Percentiles rank a stretch among this genome's conserved stretches.
Evolutionary conservation across 2,797 vertebrate species (phyloP).

Genomic region (Paguma larvata): DNA sequence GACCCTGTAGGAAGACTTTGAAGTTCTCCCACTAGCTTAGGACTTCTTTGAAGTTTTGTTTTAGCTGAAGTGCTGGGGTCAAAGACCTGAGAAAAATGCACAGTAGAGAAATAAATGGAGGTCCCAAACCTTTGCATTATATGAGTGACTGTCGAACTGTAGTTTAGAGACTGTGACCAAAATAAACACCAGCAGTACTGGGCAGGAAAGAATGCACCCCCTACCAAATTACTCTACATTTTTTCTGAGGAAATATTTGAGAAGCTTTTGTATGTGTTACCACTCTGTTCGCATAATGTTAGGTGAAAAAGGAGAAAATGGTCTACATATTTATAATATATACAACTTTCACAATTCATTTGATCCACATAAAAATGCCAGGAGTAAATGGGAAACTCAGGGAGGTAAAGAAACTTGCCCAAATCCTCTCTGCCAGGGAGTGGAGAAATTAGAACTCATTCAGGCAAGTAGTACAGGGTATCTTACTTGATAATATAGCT

Average conservation of each 20-base stretch:
- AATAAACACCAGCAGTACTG: background rate
- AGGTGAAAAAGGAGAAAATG: background rate
- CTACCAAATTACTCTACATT: background rate
- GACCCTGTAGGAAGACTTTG: slow-evolving; percentile 76
- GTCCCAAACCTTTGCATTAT: background rate
- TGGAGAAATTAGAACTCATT: background rate
- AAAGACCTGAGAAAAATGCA: slow-evolving; percentile 59
- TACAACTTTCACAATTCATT: background rate
- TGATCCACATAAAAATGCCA: background rate
- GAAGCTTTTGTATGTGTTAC: background rate
- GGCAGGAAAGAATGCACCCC: background rate
- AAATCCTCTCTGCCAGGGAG: background rate
- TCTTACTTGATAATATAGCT: background rate
- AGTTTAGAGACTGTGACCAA: background rate
- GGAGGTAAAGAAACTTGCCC: background rate
- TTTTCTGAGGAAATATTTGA: background rate
- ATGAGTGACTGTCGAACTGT: slow-evolving; percentile 41
- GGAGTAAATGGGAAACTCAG: background rate
- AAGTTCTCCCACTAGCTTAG: slow-evolving; percentile 71
- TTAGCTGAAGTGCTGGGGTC: slow-evolving; percentile 38
- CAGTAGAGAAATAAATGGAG: slow-evolving; percentile 51
- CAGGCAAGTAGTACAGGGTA: background rate
- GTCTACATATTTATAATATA: background rate
- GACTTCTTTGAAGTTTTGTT: slow-evolving; percentile 77
- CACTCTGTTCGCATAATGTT: background rate